phyloP scores from a whole-genome alignment of 2,888 invertebrate species.

The Meloe dianella region DNA sequence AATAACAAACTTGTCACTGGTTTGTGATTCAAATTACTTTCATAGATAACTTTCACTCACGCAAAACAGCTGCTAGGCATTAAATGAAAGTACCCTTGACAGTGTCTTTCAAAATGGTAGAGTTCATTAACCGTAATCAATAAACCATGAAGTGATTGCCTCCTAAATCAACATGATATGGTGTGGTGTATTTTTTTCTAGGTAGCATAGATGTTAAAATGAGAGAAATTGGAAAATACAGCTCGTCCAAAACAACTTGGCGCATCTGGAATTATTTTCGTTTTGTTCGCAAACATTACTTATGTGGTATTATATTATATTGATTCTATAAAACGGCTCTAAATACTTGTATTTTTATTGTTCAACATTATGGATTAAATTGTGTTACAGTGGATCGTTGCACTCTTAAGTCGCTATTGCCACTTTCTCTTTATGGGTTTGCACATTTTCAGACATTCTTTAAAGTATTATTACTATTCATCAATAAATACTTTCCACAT shows the following conservation, averaged over 20 bases:
- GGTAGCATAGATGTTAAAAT: background rate
- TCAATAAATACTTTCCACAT: too few relatives aligned
- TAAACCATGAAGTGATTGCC: background rate
- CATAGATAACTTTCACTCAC: slow-evolving; percentile 28
- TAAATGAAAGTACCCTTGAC: slow-evolving; percentile 32
- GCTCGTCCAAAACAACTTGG: background rate
- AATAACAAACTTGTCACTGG: background rate
- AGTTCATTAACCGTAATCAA: slow-evolving; percentile 10
- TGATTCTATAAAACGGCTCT: too few relatives aligned
- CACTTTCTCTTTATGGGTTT: too few relatives aligned
- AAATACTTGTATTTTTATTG: too few relatives aligned
- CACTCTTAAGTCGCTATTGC: too few relatives aligned
- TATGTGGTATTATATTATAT: too few relatives aligned
- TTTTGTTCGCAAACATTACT: too few relatives aligned
- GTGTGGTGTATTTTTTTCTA: background rate
- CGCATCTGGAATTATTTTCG: too few relatives aligned
- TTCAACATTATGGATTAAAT: too few relatives aligned
- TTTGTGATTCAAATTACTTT: slow-evolving; percentile 21
- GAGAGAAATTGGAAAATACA: background rate
- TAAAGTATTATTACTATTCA: too few relatives aligned
- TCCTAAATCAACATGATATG: background rate
- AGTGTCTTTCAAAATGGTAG: slow-evolving; percentile 19
- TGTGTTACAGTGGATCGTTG: too few relatives aligned
- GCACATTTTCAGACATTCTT: too few relatives aligned
- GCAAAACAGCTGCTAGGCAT: slow-evolving; percentile 11